Base-by-base conservation (phyloP, 1,140 invertebrate species). In the Drosophila tani region DNA sequence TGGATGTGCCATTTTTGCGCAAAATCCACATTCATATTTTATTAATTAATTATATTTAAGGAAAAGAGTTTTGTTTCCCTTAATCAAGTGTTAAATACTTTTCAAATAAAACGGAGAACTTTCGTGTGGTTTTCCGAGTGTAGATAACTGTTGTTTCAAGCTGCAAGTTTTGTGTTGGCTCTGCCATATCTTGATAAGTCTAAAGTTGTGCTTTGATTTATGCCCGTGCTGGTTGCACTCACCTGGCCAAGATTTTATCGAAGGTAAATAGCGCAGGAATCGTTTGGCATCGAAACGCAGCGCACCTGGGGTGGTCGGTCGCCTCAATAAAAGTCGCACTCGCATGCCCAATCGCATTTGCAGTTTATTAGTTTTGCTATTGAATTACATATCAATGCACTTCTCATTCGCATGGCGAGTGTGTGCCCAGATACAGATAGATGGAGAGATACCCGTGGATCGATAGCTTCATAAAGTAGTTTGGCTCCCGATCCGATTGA, bases 351-450 rank as follows among this genome's bases (percentile, higher is more conserved):
- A 11, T 59, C 17, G 55, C 60, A 78, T 69, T 88, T 70, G 81
- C 77, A 79, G 65, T 88, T 81, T 88, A 88, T 88, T 88, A 88
- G 84, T 88, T 88, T 90, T 90, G 77, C 85, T 81, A 88, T 88
- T 88, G 77, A 88, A 84, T 88, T 88, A 75, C 85, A 84, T 81
- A 66, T 79, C 76, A 73, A 73, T 73, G 64, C 75, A 57, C 45
- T 78, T 60, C 41, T 51, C 65, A 69, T 50, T 53, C 41, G 21
- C 46, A 24, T 14, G 24, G 55, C 55, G 17, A 43, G 21, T 58
- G 41, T 60, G 38, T 40, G 12, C 35, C 8, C 47, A 56, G 40
- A 47, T 50, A 45, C 17, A 57, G 50, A 64, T 62, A 35, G 40
- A 41, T 41, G 45, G 9, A 63, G 21, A 59, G 53, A 74, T 47